Evolutionary conservation across 2,888 invertebrate genomes (phyloP), one percentile per base, ranked within the genome.

Genomic region (Macaria liturata): DNA sequence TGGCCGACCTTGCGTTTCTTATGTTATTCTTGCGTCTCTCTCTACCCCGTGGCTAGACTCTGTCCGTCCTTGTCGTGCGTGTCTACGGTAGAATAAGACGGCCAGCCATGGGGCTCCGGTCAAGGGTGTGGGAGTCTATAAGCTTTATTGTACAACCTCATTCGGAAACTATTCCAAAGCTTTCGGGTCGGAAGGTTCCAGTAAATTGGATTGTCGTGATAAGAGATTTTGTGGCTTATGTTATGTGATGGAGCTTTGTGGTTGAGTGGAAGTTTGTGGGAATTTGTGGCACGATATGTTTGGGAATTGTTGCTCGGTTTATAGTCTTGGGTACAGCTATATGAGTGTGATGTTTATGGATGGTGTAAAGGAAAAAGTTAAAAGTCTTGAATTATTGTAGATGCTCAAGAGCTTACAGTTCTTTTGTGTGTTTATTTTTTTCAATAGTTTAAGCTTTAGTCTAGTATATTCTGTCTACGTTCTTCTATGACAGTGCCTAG

Each of bases 1-100:
- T 80, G 86, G 86, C 68, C 81, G 88, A 88, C 90, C 89, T 91
- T 89, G 88, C 80, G 68, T 86, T 86, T 89, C 91, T 91, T 90
- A 88, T 90, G 91, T 90, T 91, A 75, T 88, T 81, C 74, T 72
- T 68, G 74, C 72, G 62, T 84, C 88, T 70, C 84, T 45, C 70
- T 88, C 81, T 30, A 74, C 54, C 83, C 40, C 52, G 42, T 55
- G 50, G 63, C 61, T 62, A 70, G 70, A 67, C 66, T 70, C 42
- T 59, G 9, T 45, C 66, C 62, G 57, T 83, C 80, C 64, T 75
- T 50, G 65, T 87, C 86, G 68, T 83, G 72, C 82, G 78, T 81
- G 75, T 76, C 85, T 88, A 86, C 81, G 81, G 83, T 88, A 88
- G 86, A 37, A 37, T 79, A 84, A 84, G 86, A 83, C 75, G 73